Evolutionary conservation across 2,888 invertebrate genomes (phyloP).

Genomic region (Dexiosoma caninum): DNA sequence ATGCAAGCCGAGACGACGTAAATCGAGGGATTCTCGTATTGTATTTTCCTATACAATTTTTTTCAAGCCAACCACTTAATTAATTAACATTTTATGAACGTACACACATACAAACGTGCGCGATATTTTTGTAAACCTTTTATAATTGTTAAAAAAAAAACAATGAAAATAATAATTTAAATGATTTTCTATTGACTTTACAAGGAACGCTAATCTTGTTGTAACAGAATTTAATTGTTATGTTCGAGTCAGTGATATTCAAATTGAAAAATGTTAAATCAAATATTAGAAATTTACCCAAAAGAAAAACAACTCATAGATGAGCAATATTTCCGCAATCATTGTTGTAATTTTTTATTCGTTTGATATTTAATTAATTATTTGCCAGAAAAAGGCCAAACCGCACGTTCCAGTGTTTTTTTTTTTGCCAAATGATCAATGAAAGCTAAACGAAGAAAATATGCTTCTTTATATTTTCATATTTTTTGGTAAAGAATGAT

Average conservation of each 20-base stretch:
- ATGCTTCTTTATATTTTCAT: too few relatives aligned
- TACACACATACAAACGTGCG: background rate
- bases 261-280: background rate
- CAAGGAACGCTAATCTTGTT: background rate
- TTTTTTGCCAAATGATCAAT: too few relatives aligned
- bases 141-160: background rate
- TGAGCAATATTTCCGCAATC: background rate
- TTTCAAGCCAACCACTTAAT: background rate
- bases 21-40: too few relatives aligned
- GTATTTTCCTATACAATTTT: too few relatives aligned
- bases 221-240: background rate
- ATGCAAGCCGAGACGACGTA: too few relatives aligned
- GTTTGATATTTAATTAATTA: too few relatives aligned
- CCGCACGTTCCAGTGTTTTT: too few relatives aligned
- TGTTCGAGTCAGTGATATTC: background rate
- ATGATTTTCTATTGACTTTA: conserved; percentile 13
- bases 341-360: background rate
- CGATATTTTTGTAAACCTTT: background rate
- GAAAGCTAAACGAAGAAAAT: too few relatives aligned
- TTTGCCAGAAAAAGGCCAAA: too few relatives aligned
- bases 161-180: background rate
- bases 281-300: background rate
- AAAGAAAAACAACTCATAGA: background rate
- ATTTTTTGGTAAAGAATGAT: too few relatives aligned
- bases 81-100: conserved; percentile 33